phyloP scores from a whole-genome alignment of 1,140 invertebrate species.

The Ganaspis sp. region DNA sequence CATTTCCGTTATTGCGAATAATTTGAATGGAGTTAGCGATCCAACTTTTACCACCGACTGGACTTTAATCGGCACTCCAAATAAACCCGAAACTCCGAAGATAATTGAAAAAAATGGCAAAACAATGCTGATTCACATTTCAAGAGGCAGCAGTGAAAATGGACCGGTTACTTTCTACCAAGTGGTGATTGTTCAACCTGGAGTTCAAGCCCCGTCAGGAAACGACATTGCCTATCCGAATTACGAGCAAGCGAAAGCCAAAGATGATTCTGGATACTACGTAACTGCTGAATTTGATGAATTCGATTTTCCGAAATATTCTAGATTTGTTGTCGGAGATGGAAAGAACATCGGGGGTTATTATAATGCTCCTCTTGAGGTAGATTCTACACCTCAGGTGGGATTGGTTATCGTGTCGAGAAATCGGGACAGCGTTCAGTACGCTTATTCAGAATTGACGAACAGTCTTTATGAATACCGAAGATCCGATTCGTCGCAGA shows the following conservation, averaged over 20 bases:
- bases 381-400: conserved; percentile 78
- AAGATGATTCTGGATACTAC: conserved; percentile 84
- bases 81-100: conserved; percentile 80
- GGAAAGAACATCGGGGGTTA: conserved; percentile 84
- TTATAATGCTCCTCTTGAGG: conserved; percentile 86
- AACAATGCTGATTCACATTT: conserved; percentile 80
- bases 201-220: conserved; percentile 61
- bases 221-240: conserved; percentile 61
- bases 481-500: conserved; percentile 49
- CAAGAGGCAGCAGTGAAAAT: conserved; percentile 82
- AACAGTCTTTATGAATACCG: conserved; percentile 62
- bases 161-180: conserved; percentile 85
- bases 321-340: conserved; percentile 87
- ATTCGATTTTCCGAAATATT: conserved; percentile 75
- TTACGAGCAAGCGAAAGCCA: conserved; percentile 77
- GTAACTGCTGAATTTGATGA: conserved; percentile 85
- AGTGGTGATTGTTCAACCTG: conserved; percentile 82
- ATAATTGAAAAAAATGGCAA: conserved; percentile 78
- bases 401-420: conserved; percentile 85
- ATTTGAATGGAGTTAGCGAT: conserved; percentile 79
- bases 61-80: conserved; percentile 84
- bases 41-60: conserved; percentile 76
- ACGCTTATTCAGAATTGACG: conserved; percentile 80
- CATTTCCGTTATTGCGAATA: conserved; percentile 81
- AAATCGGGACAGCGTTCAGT: conserved; percentile 80